phyloP scores from a whole-genome alignment of 2,797 vertebrate genomes.

The Babyrousa celebensis region DNA sequence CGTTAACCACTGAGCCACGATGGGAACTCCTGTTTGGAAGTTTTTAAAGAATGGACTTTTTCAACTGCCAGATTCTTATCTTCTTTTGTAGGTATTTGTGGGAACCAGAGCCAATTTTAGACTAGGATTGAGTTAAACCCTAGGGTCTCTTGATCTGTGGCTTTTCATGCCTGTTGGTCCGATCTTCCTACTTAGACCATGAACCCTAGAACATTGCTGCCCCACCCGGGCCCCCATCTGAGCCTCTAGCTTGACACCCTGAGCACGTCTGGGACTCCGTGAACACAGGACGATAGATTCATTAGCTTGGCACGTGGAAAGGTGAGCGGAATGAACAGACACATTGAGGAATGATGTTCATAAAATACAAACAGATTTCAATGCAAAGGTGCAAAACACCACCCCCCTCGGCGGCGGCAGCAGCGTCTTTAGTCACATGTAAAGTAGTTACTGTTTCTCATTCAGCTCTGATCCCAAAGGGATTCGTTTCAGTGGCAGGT shows the following conservation, averaged over 20 bases:
- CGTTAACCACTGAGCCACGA: too few relatives aligned
- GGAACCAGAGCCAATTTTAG: neutral
- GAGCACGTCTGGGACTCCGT: neutral
- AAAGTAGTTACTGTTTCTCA: neutral
- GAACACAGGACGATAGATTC: neutral
- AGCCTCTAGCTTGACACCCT: neutral
- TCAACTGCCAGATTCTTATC: neutral
- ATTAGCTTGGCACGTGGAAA: neutral
- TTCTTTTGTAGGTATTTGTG: constrained; percentile 5
- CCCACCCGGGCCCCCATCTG: neutral
- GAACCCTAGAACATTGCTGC: neutral
- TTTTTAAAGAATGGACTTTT: neutral
- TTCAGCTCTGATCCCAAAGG: neutral
- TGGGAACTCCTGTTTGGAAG: neutral
- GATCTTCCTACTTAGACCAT: neutral
- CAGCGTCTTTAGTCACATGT: neutral
- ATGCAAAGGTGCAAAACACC: neutral
- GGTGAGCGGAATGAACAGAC: neutral
- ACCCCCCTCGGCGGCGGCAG: too few relatives aligned
- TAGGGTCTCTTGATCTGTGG: neutral
- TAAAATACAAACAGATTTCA: neutral
- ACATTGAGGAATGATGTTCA: neutral
- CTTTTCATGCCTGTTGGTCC: neutral
- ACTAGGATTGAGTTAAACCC: neutral
- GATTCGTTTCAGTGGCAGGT: neutral